A percentile compares a stretch with the other conserved stretches of the same genome.
phyloP scores from a whole-genome alignment of 2,888 invertebrate species.

The Drosophila differens region DNA sequence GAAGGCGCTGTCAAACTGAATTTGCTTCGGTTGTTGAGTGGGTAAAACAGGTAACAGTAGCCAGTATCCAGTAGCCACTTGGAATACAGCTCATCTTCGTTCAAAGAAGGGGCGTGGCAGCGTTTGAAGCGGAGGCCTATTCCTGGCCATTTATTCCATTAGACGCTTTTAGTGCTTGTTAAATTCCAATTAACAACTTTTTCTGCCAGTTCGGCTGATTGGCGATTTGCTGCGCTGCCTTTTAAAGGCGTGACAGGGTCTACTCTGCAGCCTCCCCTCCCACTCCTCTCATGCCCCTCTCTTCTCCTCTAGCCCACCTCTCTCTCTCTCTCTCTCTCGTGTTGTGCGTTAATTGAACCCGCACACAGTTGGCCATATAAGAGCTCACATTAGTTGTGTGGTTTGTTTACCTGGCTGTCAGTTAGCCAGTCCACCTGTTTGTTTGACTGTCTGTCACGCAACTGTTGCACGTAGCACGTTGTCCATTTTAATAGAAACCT shows the following conservation, averaged over 20 bases:
- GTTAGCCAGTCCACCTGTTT: conserved; percentile 50
- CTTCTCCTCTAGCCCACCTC: not conserved
- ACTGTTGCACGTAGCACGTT: conserved; percentile 58
- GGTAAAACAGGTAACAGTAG: conserved; percentile 57
- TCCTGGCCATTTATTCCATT: conserved; percentile 63
- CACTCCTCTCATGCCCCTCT: not conserved
- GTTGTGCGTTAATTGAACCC: conserved; percentile 76
- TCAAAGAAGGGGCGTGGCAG: not conserved
- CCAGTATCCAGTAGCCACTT: conserved; percentile 14
- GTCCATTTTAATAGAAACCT: conserved; percentile 20
- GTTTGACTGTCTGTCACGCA: conserved; percentile 45
- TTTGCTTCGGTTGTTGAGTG: conserved; percentile 48
- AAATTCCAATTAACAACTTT: conserved; percentile 83
- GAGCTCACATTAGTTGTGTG: conserved; percentile 59
- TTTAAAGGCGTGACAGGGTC: conserved; percentile 43
- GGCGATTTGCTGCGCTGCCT: conserved; percentile 53
- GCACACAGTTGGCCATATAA: conserved; percentile 71
- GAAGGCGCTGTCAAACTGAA: conserved; percentile 39
- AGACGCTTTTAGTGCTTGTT: conserved; percentile 81
- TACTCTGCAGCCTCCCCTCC: not conserved
- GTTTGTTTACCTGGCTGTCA: conserved; percentile 65
- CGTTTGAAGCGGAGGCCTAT: conserved; percentile 20
- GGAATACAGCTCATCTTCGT: conserved; percentile 23
- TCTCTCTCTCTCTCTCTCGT: conserved; percentile 19
- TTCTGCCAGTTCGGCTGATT: conserved; percentile 55